Base-by-base conservation (phyloP, 2,113 vertebrate species). In the Larimichthys crocea region DNA sequence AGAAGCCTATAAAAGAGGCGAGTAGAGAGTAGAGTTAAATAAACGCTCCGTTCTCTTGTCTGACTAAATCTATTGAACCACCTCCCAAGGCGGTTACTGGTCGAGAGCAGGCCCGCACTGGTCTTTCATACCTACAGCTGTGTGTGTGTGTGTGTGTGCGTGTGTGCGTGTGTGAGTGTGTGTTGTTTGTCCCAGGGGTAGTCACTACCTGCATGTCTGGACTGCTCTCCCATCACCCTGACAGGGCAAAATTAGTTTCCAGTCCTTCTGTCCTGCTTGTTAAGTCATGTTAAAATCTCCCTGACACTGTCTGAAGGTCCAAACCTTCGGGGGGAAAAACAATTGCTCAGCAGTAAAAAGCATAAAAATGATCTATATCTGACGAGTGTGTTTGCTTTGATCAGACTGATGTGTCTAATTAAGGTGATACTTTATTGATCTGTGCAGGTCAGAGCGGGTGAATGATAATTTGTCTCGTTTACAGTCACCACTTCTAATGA, bases 131-230 rank as follows among this genome's bases (percentile, higher is more conserved):
- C 42, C 74, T 78, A 42, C 75, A 66, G 19, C 49, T 80, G 44
- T 70, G 35, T 63, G 76, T 57, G 29, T 53, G 62, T 53, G 72
- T 80, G 68, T 49, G 73, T 44, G 53, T 63, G 44, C 61, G 55
- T 59, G 55, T 48, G 48, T 62, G 72, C 76, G 48, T 49, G 73
- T 49, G 73, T 44, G 53, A 59, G 44, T 66, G 55, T 59, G 55
- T 48, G 48, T 62, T 79, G 63, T 56, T 66, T 64, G 67, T 84
- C 83, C 72, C 74, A 75, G 63, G 74, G 64, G 83, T 67, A 76
- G 16, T 84, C 74, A 44, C 61, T 83, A 55, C 53, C 74, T 92
- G 86, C 93, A 82, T 87, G 89, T 90, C 87, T 61, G 61, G 83
- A 88, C 91, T 74, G 61, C 80, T 86, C 88, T 83, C 82, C 79